Conservation (phyloP, 2,113 vertebrate species). For the Glaucidium brasilianum region DNA sequence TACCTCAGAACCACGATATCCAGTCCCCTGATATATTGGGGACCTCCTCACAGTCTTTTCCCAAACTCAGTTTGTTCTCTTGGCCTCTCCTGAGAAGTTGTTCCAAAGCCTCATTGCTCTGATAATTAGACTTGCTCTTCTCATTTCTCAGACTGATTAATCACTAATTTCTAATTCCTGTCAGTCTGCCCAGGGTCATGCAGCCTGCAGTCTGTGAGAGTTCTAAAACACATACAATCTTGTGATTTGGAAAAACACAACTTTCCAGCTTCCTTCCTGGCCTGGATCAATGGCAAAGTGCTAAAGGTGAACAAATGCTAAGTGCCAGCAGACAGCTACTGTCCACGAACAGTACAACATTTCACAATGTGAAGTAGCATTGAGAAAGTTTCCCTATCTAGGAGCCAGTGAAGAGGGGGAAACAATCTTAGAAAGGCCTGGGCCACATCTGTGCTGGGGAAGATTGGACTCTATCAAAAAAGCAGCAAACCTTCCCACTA, state of each 20-base stretch:
- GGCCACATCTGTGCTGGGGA: not conserved
- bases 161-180: not conserved
- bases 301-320: not conserved
- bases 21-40: not conserved
- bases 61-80: not conserved
- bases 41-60: not conserved
- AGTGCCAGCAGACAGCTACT: not conserved
- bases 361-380: not conserved
- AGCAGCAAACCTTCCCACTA: not conserved
- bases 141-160: conserved; percentile 18
- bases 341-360: not conserved
- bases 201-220: not conserved
- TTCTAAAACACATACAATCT: not conserved
- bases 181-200: not conserved
- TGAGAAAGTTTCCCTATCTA: not conserved
- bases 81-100: not conserved
- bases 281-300: not conserved
- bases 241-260: not conserved
- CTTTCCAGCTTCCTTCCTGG: not conserved
- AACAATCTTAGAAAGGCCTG: not conserved
- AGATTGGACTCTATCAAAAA: not conserved
- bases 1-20: not conserved
- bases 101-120: not conserved
- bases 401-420: not conserved
- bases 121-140: not conserved